phyloP scores from a whole-genome alignment of 2,113 vertebrate genomes.

The Climacteris rufus region DNA sequence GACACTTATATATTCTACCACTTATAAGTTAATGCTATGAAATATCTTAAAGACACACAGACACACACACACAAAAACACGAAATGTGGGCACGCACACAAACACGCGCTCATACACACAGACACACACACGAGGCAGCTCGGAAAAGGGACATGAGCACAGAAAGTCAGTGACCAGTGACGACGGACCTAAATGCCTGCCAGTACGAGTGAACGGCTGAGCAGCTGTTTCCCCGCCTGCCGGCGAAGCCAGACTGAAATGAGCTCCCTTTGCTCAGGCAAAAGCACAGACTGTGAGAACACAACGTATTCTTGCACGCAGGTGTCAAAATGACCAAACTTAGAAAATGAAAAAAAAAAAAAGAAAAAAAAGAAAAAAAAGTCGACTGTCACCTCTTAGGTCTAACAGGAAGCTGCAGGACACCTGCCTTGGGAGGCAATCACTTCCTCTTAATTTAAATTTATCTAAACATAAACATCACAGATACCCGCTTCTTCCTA shows the following conservation, averaged over 20 bases:
- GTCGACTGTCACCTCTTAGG: conserved; percentile 21
- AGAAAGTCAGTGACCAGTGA: conserved; percentile 68
- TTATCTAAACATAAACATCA: background rate
- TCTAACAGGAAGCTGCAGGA: conserved; percentile 56
- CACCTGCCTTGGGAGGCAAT: conserved; percentile 12
- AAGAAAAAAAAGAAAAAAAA: background rate
- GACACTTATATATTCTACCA: conserved; percentile 62
- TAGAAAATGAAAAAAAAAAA: background rate
- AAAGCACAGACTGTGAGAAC: conserved; percentile 73
- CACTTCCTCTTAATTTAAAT: conserved; percentile 48
- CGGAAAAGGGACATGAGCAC: conserved; percentile 54
- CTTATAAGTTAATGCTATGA: conserved; percentile 67
- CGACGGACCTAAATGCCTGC: conserved; percentile 71
- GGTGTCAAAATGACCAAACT: conserved; percentile 56
- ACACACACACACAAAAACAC: conserved; percentile 9
- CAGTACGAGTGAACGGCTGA: conserved; percentile 66
- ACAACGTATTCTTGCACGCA: conserved; percentile 35
- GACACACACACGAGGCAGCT: conserved; percentile 58
- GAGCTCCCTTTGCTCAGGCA: conserved; percentile 67
- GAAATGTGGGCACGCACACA: conserved; percentile 18
- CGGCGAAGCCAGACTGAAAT: conserved; percentile 56
- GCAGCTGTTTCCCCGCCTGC: conserved; percentile 69
- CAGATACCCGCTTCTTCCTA: conserved; percentile 11
- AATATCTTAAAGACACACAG: conserved; percentile 63
- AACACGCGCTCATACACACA: background rate